Percentiles rank a stretch among this genome's conserved stretches.
Conservation (phyloP, 2,797 vertebrate species). For the Sebastolobus altivelis region DNA sequence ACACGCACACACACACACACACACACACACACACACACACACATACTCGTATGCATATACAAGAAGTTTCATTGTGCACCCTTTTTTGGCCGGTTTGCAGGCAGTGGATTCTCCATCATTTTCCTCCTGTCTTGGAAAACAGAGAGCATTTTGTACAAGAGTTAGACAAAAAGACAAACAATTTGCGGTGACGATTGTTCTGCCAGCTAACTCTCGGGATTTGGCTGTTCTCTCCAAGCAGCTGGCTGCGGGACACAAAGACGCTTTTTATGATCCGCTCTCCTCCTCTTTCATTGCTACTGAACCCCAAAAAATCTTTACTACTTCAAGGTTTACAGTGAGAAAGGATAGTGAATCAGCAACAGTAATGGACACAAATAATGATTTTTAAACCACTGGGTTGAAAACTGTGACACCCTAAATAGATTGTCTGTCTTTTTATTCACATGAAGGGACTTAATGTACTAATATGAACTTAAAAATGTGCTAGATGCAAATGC, state of each 20-base stretch:
- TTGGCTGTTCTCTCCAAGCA: constrained; percentile 62
- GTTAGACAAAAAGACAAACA: constrained; percentile 62
- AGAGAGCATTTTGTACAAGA: constrained; percentile 63
- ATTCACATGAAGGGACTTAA: not conserved
- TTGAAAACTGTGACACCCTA: not conserved
- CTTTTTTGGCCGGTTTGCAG: constrained; percentile 31
- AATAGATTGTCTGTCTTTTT: not conserved
- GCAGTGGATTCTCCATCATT: constrained; percentile 33
- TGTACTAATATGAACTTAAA: not conserved
- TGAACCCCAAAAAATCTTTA: constrained; percentile 11
- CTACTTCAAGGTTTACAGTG: not conserved
- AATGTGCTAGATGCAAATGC: not conserved
- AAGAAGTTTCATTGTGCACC: constrained; percentile 48
- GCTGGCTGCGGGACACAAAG: constrained; percentile 68
- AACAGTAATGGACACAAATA: not conserved
- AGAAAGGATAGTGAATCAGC: constrained; percentile 1
- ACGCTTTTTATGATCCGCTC: constrained; percentile 46
- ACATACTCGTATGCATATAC: not conserved
- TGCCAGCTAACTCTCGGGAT: constrained; percentile 63
- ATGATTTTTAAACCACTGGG: not conserved
- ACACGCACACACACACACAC: constrained; percentile 6
- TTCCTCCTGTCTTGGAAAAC: constrained; percentile 42
- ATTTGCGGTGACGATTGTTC: constrained; percentile 67
- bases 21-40: constrained; percentile 7
- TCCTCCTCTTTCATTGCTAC: constrained; percentile 24